These are phyloP conservation scores for Tympanoctomys barrerae DNA, from an alignment of 2,797 vertebrate genomes.

Conservation along the genomic window DNA sequence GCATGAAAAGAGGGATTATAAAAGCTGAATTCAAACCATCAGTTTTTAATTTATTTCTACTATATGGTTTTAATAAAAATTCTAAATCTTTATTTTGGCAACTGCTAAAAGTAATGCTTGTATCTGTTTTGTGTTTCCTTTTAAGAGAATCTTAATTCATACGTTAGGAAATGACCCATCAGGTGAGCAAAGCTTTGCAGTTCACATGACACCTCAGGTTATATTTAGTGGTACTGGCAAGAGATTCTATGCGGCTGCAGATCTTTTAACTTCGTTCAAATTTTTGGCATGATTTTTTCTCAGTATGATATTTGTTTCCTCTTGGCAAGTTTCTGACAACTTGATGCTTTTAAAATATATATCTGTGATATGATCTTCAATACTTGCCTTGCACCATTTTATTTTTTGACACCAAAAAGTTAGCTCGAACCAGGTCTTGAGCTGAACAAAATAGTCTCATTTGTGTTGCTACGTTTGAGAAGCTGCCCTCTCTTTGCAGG, in stretches of 20 bases:
- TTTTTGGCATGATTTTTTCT: constrained; percentile 75
- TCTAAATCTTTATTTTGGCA: constrained; percentile 61
- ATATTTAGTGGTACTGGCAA: constrained; percentile 66
- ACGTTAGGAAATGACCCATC: constrained; percentile 59
- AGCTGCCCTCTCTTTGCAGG: not conserved
- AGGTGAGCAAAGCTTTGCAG: constrained; percentile 31
- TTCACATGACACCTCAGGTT: constrained; percentile 44
- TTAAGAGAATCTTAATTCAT: constrained; percentile 58
- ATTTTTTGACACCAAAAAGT: constrained; percentile 68
- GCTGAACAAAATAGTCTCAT: constrained; percentile 56
- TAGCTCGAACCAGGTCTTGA: constrained; percentile 53
- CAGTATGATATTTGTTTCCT: constrained; percentile 70
- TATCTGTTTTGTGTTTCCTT: constrained; percentile 67
- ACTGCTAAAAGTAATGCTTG: constrained; percentile 33
- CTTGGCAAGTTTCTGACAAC: constrained; percentile 77
- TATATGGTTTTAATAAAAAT: constrained; percentile 70
- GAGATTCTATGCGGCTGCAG: constrained; percentile 42
- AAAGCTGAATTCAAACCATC: not conserved
- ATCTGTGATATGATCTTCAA: constrained; percentile 57
- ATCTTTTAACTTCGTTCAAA: constrained; percentile 69
- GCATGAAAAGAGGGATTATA: constrained; percentile 18
- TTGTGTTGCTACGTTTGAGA: not conserved
- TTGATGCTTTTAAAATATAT: constrained; percentile 66
- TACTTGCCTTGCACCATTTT: constrained; percentile 60
- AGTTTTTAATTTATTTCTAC: constrained; percentile 41